Percentiles rank a stretch among this genome's conserved stretches.
Conservation (phyloP, 2,888 invertebrate genomes). For the Pedicia rivosa region DNA sequence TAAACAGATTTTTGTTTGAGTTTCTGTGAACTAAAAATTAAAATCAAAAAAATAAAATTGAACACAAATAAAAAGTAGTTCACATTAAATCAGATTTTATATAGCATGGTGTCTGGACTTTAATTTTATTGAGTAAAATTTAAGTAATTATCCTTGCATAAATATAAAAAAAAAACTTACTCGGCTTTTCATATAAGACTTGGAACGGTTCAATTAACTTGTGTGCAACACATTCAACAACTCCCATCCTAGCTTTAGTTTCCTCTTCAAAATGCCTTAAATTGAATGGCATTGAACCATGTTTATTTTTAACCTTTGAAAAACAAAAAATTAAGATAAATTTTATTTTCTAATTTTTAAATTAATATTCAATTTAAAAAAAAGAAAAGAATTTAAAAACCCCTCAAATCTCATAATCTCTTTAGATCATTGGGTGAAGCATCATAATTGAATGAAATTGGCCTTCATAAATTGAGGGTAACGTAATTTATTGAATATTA, state of each 20-base stretch:
- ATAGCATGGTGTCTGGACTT: constrained; percentile 32
- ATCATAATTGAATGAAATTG: no score
- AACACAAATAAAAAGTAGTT: no score
- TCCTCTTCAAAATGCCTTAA: constrained; percentile 90
- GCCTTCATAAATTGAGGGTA: no score
- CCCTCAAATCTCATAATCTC: constrained; percentile 34
- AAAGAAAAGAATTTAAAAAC: constrained; percentile 8
- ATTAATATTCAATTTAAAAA: constrained; percentile 1
- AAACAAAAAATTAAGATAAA: constrained; percentile 1
- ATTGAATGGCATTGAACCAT: constrained; percentile 96
- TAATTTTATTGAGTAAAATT: constrained; percentile 16
- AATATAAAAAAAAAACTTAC: constrained; percentile 25
- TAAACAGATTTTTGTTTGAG: no score
- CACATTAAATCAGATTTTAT: no score
- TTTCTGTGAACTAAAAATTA: no score
- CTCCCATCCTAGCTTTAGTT: constrained; percentile 94
- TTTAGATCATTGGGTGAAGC: constrained; percentile 13
- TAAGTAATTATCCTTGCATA: constrained; percentile 28
- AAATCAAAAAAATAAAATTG: no score
- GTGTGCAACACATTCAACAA: constrained; percentile 95
- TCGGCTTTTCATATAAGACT: constrained; percentile 65
- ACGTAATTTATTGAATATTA: no score
- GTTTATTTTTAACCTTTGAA: constrained; percentile 64
- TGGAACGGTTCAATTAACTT: constrained; percentile 97
- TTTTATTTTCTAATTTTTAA: neutral